phyloP scores from a whole-genome alignment of 1,140 invertebrate genomes.

The Drosophila arawakana region DNA sequence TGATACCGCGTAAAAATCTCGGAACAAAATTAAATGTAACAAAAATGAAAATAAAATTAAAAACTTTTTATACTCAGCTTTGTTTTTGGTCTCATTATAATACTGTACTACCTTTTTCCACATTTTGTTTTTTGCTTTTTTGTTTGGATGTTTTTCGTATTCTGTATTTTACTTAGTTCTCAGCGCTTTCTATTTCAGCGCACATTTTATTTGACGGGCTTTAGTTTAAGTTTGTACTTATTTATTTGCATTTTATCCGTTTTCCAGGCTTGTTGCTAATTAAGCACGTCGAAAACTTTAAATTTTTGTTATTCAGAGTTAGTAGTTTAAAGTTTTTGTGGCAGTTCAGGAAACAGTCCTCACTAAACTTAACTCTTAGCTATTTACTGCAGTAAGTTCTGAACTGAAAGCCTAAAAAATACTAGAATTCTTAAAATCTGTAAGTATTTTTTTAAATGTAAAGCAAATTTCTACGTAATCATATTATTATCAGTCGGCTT shows the following conservation, averaged over 20 bases:
- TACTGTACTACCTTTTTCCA: too few species aligned
- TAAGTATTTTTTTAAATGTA: background rate
- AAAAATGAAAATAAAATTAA: slow-evolving; percentile 44
- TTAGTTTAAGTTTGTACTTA: slow-evolving; percentile 21
- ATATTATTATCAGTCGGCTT: background rate
- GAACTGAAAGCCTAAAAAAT: background rate
- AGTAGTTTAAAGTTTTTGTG: background rate
- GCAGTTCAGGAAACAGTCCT: background rate
- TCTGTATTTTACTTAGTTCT: slow-evolving; percentile 22
- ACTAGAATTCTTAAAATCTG: background rate
- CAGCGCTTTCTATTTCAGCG: slow-evolving; percentile 46
- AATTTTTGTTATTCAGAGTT: slow-evolving; percentile 11
- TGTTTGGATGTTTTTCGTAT: slow-evolving; percentile 7
- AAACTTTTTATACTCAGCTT: slow-evolving; percentile 32
- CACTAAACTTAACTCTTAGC: background rate
- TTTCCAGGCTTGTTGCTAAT: slow-evolving; percentile 50
- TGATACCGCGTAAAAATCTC: slow-evolving; percentile 34
- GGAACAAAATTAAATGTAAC: slow-evolving; percentile 33
- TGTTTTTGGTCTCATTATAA: slow-evolving; percentile 32
- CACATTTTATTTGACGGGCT: slow-evolving; percentile 39
- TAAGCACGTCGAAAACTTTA: slow-evolving; percentile 44
- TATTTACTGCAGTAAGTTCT: too few species aligned
- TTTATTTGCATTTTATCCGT: slow-evolving; percentile 36
- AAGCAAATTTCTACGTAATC: background rate
- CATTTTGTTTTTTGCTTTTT: slow-evolving; percentile 3